These are phyloP conservation scores for Heterodera schachtii DNA, from an alignment of 1,140 invertebrate genomes.

Conservation along the genomic window DNA sequence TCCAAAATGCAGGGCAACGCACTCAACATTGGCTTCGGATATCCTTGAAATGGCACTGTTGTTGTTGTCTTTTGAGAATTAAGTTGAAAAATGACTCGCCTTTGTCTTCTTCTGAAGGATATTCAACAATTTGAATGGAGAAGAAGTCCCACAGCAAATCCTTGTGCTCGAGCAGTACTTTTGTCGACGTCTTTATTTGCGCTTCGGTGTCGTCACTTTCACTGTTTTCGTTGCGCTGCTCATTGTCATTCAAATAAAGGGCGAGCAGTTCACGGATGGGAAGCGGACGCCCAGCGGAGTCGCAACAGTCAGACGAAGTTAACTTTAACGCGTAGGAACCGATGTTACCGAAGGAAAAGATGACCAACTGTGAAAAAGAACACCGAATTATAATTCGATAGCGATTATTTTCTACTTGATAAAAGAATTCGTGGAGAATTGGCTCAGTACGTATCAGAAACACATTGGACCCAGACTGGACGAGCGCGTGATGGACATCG, in stretches of 20 bases:
- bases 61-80: too few relatives aligned
- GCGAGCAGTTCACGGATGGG: conserved; percentile 34
- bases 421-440: conserved; percentile 37
- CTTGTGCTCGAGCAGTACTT: conserved; percentile 20
- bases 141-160: conserved; percentile 42
- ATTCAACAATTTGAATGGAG: conserved; percentile 39
- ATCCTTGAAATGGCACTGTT: neutral
- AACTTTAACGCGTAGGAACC: conserved; percentile 29
- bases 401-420: too few relatives aligned
- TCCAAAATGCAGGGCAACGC: conserved; percentile 34
- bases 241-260: conserved; percentile 1
- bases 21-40: neutral
- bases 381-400: too few relatives aligned
- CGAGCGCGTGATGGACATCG: conserved; percentile 16
- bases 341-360: conserved; percentile 44
- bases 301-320: conserved; percentile 14
- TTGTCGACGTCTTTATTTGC: conserved; percentile 2
- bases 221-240: neutral
- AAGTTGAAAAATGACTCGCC: neutral
- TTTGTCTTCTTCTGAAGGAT: neutral
- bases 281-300: neutral
- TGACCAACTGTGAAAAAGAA: conserved; percentile 33
- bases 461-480: conserved; percentile 29
- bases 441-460: conserved; percentile 24
- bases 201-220: neutral